Evolutionary conservation across 2,113 vertebrate species (phyloP).

Genomic region (Vireo altiloquus): DNA sequence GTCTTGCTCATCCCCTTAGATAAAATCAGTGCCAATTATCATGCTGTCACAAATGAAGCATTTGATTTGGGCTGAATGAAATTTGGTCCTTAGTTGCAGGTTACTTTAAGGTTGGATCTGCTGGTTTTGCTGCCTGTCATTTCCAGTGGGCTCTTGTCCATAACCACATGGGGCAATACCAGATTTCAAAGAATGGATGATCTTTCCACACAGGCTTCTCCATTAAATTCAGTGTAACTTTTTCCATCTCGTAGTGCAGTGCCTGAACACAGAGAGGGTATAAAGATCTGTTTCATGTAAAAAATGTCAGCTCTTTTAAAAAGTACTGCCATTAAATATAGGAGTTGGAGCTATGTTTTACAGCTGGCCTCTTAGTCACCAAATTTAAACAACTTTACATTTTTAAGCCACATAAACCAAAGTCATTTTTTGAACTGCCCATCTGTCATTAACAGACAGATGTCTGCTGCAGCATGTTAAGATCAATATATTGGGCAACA

Average conservation of each 20-base stretch:
- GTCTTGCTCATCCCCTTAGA: background rate
- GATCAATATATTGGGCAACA: slow-evolving; percentile 49
- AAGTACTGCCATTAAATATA: background rate
- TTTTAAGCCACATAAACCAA: background rate
- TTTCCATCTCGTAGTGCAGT: background rate
- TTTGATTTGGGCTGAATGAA: background rate
- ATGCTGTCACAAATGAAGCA: background rate
- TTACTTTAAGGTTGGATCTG: background rate
- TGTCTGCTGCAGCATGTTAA: background rate
- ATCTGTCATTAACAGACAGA: background rate
- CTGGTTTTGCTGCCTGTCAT: background rate
- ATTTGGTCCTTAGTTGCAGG: background rate
- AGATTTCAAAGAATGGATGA: background rate
- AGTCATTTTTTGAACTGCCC: background rate
- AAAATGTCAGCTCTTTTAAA: background rate
- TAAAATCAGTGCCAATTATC: background rate
- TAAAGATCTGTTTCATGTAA: background rate
- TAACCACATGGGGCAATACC: accelerated
- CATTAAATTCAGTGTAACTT: background rate
- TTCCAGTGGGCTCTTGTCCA: background rate
- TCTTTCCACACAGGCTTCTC: background rate
- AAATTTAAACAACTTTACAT: background rate
- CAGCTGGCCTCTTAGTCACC: background rate
- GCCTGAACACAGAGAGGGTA: background rate
- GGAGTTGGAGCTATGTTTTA: background rate